Percentiles rank a stretch among this genome's conserved stretches.
Evolutionary conservation across 1,140 invertebrate species (phyloP).

Genomic region (Sitobion miscanthi): DNA sequence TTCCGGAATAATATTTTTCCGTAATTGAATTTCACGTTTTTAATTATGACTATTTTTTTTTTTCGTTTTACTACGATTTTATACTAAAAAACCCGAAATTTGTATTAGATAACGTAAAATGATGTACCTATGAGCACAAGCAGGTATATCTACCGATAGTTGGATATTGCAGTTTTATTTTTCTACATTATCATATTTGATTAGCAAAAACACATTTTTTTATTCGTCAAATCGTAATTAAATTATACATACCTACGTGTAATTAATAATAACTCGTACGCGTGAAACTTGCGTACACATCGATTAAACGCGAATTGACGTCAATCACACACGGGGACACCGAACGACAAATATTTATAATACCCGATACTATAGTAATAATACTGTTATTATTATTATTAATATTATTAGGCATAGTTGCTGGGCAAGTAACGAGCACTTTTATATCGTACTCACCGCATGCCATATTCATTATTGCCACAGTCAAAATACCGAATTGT

Average conservation of each 20-base stretch:
- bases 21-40: neutral
- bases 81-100: neutral
- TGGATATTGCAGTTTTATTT: neutral
- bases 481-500: neutral
- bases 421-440: neutral
- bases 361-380: neutral
- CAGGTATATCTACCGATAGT: neutral
- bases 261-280: neutral
- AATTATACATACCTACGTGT: neutral
- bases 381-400: neutral
- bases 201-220: neutral
- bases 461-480: neutral
- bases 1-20: neutral
- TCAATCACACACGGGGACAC: neutral
- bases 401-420: neutral
- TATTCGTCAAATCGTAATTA: neutral
- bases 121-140: neutral
- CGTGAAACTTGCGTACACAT: neutral
- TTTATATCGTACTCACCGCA: neutral
- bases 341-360: neutral
- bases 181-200: neutral
- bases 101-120: neutral
- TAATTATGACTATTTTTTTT: too few species aligned
- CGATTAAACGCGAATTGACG: conserved; percentile 25
- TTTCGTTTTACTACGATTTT: neutral